These are phyloP conservation scores for Andrena praecox DNA, from an alignment of 2,888 invertebrate genomes.

Conservation along the genomic window DNA sequence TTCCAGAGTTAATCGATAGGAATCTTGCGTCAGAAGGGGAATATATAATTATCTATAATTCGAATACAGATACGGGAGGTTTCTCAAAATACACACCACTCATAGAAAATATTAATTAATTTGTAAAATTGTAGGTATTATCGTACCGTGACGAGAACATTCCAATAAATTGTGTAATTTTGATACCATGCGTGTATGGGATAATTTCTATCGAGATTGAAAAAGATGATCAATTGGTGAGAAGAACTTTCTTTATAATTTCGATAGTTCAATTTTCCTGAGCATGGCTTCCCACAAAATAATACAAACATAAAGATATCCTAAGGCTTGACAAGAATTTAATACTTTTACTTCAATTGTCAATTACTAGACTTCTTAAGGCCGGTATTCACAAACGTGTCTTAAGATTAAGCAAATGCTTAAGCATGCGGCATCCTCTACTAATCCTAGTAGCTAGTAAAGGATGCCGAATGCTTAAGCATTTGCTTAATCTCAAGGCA, in stretches of 20 bases:
- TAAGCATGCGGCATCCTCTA: too few species aligned
- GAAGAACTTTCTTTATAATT: neutral
- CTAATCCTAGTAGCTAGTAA: too few species aligned
- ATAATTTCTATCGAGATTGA: slow-evolving; percentile 11
- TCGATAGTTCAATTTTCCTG: neutral
- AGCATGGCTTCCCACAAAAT: neutral
- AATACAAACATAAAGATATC: neutral
- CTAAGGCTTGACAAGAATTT: neutral
- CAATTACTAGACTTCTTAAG: neutral
- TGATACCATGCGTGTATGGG: neutral
- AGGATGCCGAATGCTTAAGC: too few species aligned
- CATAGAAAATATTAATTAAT: slow-evolving; percentile 1
- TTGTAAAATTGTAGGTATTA: neutral
- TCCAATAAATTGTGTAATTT: neutral
- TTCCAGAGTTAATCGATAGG: slow-evolving; percentile 24
- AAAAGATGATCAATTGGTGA: neutral
- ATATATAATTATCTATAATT: slow-evolving; percentile 5
- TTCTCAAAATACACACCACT: slow-evolving; percentile 16
- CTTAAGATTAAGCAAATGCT: too few species aligned
- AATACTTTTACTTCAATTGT: neutral
- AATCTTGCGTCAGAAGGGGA: neutral
- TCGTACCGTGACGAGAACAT: neutral
- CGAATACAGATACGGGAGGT: slow-evolving; percentile 17
- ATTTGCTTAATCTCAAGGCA: too few species aligned
- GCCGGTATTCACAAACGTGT: too few species aligned